Conservation (phyloP, 2,113 vertebrate genomes). For the Tachysurus vachellii region DNA sequence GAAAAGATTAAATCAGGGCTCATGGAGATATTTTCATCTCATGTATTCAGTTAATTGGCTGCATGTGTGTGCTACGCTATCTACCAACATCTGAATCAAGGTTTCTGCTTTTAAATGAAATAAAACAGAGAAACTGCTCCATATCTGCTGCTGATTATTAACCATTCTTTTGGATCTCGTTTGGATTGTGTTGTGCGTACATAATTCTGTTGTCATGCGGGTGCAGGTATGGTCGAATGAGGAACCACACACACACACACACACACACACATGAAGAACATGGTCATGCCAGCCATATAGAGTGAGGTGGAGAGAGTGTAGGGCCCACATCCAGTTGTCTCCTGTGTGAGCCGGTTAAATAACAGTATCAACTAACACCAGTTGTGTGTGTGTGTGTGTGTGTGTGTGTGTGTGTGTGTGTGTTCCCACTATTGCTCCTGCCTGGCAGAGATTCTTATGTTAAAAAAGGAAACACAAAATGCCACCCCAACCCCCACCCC, state of each 20-base stretch:
- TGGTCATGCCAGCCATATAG: not conserved
- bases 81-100: not conserved
- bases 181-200: not conserved
- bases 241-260: not conserved
- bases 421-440: conserved; percentile 59
- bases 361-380: conserved; percentile 74
- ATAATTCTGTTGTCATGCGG: not conserved
- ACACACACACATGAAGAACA: not conserved
- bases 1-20: not conserved
- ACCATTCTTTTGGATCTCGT: not conserved
- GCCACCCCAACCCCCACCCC: conserved; percentile 11
- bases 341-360: conserved; percentile 30
- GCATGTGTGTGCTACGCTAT: not conserved
- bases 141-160: not conserved
- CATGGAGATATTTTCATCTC: not conserved
- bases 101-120: not conserved
- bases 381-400: conserved; percentile 66
- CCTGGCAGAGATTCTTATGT: conserved; percentile 77
- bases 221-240: not conserved
- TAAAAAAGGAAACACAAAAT: conserved; percentile 76
- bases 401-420: conserved; percentile 66
- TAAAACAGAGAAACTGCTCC: not conserved
- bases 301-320: conserved; percentile 16
- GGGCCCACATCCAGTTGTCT: conserved; percentile 13
- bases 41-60: not conserved